Evolutionary conservation across 2,888 invertebrate species (phyloP), one percentile per base, ranked within the genome.

Genomic region (Geotrupes spiniger): DNA sequence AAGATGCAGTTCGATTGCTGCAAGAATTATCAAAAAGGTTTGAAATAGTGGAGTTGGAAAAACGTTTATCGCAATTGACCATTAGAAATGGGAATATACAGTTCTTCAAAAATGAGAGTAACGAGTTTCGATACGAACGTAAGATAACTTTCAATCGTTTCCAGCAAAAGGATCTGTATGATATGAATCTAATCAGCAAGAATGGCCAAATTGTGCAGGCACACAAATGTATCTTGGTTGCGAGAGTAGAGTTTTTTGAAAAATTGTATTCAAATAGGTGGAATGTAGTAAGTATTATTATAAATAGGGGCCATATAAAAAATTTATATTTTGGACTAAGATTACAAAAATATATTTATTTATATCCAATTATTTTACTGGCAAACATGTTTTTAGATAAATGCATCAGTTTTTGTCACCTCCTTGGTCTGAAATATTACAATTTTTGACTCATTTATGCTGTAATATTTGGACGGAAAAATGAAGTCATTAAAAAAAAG

Each of bases 171-270:
- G 64, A 73, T 16, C 61, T 74, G 10, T 65, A 63, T 45, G 75
- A 76, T 56, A 65, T 74, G 4, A 54, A 56, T 3, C 60, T 76
- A 8, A 63, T 63, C 45, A 69, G 71, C 53, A 65, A 65, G 36
- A 71, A 72, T 54, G 65, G 65, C 2, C 60, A 60, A 16, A 57
- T 58, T 33, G 68, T 89, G 14, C 69, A 76, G 0, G 91, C 89
- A 0, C 92, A 93, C 67, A 87, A 85, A 63, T 92, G 91, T 65
- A 74, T 93, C n/a, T 71, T 93, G 11, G 83, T 85, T 0, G 85
- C 89, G 0, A 73, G 91, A 25, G 73, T 89, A n/a, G 91, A 92
- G 55, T 93, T 92, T 71, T 93, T 93, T 68, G 81, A 83, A 51
- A 85, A 85, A 61, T 89, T 93, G 88, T 85, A 92, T 60, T 81